phyloP scores from a whole-genome alignment of 2,888 invertebrate genomes.

The Eudemis profundana region DNA sequence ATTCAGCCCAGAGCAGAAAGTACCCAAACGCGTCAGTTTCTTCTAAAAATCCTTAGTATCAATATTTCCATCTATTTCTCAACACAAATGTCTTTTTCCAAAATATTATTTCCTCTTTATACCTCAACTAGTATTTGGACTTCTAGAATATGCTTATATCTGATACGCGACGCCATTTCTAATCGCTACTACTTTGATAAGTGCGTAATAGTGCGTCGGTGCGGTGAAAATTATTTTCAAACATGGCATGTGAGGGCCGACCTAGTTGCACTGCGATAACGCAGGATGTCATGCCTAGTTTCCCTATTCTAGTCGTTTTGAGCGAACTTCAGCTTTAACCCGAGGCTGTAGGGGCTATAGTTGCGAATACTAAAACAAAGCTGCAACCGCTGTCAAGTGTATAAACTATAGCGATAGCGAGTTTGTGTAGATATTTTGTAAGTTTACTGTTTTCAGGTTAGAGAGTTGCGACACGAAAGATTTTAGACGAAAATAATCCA shows the following conservation, averaged over 20 bases:
- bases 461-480: neutral
- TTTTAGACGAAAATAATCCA: neutral
- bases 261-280: slow-evolving; percentile 77
- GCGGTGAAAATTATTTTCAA: slow-evolving; percentile 81
- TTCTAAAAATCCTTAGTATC: too few species aligned
- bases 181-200: slow-evolving; percentile 55
- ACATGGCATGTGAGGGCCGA: slow-evolving; percentile 68
- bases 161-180: slow-evolving; percentile 22
- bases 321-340: slow-evolving; percentile 12
- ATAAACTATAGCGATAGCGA: slow-evolving; percentile 20
- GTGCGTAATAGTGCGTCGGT: slow-evolving; percentile 57
- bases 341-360: slow-evolving; percentile 10
- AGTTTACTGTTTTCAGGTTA: slow-evolving; percentile 17
- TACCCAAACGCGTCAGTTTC: too few species aligned
- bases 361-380: neutral
- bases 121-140: neutral
- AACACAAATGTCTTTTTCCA: neutral
- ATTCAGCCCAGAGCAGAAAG: too few species aligned
- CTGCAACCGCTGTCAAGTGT: slow-evolving; percentile 24
- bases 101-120: neutral
- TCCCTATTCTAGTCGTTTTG: slow-evolving; percentile 57
- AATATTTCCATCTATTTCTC: neutral
- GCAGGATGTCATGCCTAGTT: slow-evolving; percentile 77
- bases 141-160: neutral
- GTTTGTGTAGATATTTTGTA: slow-evolving; percentile 12